Percentiles rank a stretch among this genome's conserved stretches.
Evolutionary conservation across 2,113 vertebrate species (phyloP).

Genomic region (Bombycilla garrulus): DNA sequence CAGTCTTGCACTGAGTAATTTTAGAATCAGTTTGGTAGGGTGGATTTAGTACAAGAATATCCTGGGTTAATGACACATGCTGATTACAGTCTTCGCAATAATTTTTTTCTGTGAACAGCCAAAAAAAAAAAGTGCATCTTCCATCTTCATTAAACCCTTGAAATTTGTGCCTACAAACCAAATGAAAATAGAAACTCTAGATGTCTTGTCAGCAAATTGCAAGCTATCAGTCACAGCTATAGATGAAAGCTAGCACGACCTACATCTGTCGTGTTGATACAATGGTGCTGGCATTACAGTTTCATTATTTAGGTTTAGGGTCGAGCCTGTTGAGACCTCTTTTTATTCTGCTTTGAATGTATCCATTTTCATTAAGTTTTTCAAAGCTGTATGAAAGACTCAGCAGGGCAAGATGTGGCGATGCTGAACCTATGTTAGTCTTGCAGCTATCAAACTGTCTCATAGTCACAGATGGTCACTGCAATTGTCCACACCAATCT

Average conservation of each 20-base stretch:
- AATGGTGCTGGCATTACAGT: conserved; percentile 2
- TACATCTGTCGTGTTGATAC: conserved; percentile 45
- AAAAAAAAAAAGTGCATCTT: background rate
- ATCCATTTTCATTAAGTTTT: conserved; percentile 65
- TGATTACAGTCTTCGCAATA: background rate
- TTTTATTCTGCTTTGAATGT: conserved; percentile 51
- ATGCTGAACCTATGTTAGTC: background rate
- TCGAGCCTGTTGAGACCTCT: conserved; percentile 55
- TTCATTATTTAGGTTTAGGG: conserved; percentile 50
- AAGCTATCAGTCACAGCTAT: background rate
- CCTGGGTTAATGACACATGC: background rate
- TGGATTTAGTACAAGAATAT: background rate
- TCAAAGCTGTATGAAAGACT: conserved; percentile 56
- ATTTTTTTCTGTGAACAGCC: background rate
- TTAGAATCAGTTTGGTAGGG: background rate
- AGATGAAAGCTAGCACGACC: conserved; percentile 37
- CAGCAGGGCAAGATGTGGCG: background rate
- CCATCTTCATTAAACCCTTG: background rate
- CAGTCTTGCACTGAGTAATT: background rate
- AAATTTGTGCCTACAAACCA: background rate
- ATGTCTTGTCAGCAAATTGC: background rate
- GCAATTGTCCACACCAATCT: conserved; percentile 6
- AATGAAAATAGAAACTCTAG: background rate
- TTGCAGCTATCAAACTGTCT: conserved; percentile 10
- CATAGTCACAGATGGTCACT: conserved; percentile 19